These are phyloP conservation scores for Bugulina stolonifera DNA, from an alignment of 2,888 invertebrate species.

Conservation along the genomic window DNA sequence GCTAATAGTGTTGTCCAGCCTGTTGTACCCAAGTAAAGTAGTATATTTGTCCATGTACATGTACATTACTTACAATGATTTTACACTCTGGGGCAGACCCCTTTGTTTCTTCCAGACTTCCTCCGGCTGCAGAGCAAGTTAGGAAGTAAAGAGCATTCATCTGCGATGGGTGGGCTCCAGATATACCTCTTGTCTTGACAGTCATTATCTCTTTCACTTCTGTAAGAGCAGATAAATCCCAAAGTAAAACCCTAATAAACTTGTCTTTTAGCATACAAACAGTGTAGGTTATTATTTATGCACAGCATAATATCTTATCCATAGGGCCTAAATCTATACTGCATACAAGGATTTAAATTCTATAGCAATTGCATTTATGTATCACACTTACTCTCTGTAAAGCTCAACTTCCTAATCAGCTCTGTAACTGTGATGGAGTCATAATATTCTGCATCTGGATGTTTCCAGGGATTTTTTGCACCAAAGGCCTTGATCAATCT, in stretches of 20 bases:
- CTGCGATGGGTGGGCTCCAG: slow-evolving; percentile 46
- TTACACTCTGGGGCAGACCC: slow-evolving; percentile 47
- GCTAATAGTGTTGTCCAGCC: too few species aligned
- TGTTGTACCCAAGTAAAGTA: too few species aligned
- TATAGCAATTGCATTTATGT: too few species aligned
- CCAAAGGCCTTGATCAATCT: slow-evolving; percentile 27
- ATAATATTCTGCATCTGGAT: slow-evolving; percentile 39
- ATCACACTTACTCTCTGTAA: slow-evolving; percentile 40
- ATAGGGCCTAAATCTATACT: too few species aligned
- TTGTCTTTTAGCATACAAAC: too few species aligned
- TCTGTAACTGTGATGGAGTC: slow-evolving; percentile 43
- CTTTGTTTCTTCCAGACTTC: slow-evolving; percentile 41
- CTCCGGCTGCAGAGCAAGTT: slow-evolving; percentile 43
- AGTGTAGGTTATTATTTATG: too few species aligned
- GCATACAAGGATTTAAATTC: too few species aligned
- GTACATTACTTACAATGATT: slow-evolving; percentile 41
- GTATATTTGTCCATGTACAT: too few species aligned
- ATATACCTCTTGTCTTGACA: slow-evolving; percentile 40
- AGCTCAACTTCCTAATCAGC: slow-evolving; percentile 35
- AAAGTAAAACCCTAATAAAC: too few species aligned
- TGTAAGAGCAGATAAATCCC: too few species aligned
- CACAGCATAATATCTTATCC: too few species aligned
- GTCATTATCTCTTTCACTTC: slow-evolving; percentile 40
- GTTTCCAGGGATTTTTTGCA: slow-evolving; percentile 28
- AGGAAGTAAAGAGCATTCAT: slow-evolving; percentile 48